A percentile compares a stretch with the other conserved stretches of the same genome.
phyloP scores from a whole-genome alignment of 2,888 invertebrate genomes.

The Aleiodes testaceus region DNA sequence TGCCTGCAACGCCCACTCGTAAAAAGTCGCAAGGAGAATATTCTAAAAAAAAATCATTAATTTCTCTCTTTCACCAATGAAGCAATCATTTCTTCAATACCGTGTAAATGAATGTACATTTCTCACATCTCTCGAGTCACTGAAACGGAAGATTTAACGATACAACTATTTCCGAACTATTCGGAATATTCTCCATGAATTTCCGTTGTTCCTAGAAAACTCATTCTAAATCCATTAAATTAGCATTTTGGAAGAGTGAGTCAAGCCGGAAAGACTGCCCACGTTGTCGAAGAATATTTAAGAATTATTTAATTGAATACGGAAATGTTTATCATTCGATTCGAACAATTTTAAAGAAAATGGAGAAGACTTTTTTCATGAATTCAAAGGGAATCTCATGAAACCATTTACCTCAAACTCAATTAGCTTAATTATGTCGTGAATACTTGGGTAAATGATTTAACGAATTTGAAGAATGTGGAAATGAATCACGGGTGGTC shows the following conservation, averaged over 20 bases:
- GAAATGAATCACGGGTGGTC: slow-evolving; percentile 51
- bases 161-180: too few relatives aligned
- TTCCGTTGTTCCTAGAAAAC: not conserved
- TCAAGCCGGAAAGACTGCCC: too few relatives aligned
- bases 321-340: too few relatives aligned
- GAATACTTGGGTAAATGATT: not conserved
- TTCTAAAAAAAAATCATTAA: slow-evolving; percentile 2
- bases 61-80: slow-evolving; percentile 18
- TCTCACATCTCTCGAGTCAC: too few relatives aligned
- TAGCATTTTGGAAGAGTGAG: too few relatives aligned
- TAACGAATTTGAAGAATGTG: slow-evolving; percentile 44
- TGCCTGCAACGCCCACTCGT: slow-evolving; percentile 39
- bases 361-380: too few relatives aligned
- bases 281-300: too few relatives aligned
- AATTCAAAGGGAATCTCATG: too few relatives aligned
- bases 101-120: too few relatives aligned
- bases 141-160: not conserved
- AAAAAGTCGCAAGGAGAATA: slow-evolving; percentile 29
- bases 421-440: not conserved
- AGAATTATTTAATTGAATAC: too few relatives aligned
- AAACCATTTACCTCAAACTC: not conserved
- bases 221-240: not conserved
- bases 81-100: not conserved
- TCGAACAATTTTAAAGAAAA: too few relatives aligned
- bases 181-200: not conserved